Evolutionary conservation across 2,113 vertebrate species (phyloP), one percentile per base, ranked within the genome.

Genomic region (Tenebrosternarchus preto): DNA sequence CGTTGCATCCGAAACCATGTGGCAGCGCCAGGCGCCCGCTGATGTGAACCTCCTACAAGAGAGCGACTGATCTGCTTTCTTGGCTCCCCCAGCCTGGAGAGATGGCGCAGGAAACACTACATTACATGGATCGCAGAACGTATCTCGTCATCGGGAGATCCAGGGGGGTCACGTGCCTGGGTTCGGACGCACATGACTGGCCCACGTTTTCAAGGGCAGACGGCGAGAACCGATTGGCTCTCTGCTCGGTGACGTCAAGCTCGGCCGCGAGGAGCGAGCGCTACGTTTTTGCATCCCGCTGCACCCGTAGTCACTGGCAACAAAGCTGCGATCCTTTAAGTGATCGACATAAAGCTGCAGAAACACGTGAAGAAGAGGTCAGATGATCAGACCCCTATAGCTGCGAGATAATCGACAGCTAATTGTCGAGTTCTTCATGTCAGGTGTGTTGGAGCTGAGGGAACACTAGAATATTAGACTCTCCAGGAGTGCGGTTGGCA

Each of bases 231-330:
- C 46, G 31, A 27, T 67, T 68, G 22, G 64, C 55, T 56, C 24
- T 77, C 31, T 69, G 31, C 31, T 27, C 53, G 39, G 64, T 77
- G 27, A 57, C 50, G 50, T 68, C 64, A 69, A 43, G 11, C 22
- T 57, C 57, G 22, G 7, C 33, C 12, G 53, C n/a, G 46, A 72
- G 69, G 46, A 56, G 25, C 33, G 55, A 31, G 36, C 4, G 16
- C 57, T 25, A 75, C 43, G 3, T 63, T 12, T 63, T 68, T 15
- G 20, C 22, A 56, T 29, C 12, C 76, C 46, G 22, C 61, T 39
- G 56, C 76, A 57, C 63, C 25, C 9, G 22, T 36, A 17, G 56
- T 20, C 29, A 57, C 24, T 31, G 27, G 20, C 25, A 17, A 19
- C 63, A 66, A 20, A 5, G 27, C 63, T 33, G 5, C 3, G 29